Base-by-base conservation (phyloP, 1,140 invertebrate species). In the Nephotettix cincticeps region DNA sequence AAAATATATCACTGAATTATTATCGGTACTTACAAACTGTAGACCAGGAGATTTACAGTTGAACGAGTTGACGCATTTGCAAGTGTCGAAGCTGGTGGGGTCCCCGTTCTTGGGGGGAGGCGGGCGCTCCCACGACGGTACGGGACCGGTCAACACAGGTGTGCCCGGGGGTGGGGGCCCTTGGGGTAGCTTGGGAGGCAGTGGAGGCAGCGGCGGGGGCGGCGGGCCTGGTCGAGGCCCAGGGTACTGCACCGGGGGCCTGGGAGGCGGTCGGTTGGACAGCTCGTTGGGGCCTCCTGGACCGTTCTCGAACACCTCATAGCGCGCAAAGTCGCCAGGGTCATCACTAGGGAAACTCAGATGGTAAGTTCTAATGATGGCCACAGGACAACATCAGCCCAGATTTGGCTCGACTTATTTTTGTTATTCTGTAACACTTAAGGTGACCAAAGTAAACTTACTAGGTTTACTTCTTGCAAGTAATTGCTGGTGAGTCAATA, bases 1-100 rank as follows among this genome's bases (percentile, higher is more conserved):
- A n/a, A n/a, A n/a, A n/a, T n/a, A n/a, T n/a, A n/a, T n/a, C n/a
- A n/a, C n/a, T n/a, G n/a, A n/a, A n/a, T n/a, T n/a, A n/a, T n/a
- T n/a, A n/a, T n/a, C n/a, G n/a, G n/a, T 47, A 79, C 83, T 83
- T 79, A 87, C 85, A 72, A 86, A 85, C 68, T 83, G 82, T 36
- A 87, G 77, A 40, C 83, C 85, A n/a, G 78, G 80, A 9, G 80
- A 79, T 19, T 84, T 83, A 70, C 86, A 87, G 73, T 86, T 86
- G 79, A 86, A 85, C 61, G 82, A 83, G 71, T 83, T 83, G 40
- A 82, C 81, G 72, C 86, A 87, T 71, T 83, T 84, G 76, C 86
- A 87, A 21, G 76, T 80, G 61, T 86, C 83, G 71, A 80, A 85
- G 63, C 72, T 74, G 21, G 76, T 77, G 0, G 76, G 76, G 43